Evolutionary conservation across 2,888 invertebrate genomes (phyloP), one percentile per base, ranked within the genome.

Genomic region (Dimorphilus gyrociliatus): DNA sequence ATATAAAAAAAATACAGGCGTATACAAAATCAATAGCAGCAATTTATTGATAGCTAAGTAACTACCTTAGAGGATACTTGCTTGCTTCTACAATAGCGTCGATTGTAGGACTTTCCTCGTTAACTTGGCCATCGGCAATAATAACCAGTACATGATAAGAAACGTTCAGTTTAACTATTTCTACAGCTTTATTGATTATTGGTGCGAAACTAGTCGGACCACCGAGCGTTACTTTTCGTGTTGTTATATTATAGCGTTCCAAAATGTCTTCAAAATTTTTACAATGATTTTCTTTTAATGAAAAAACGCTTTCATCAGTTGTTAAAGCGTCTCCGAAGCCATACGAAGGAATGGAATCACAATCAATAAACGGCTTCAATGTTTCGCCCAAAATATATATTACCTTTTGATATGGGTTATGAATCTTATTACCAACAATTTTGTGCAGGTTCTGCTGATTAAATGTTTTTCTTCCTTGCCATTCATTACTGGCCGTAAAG

Each of bases 401-500:
- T 4, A 56, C 58, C 39, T 54, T 59, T 38, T 60, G 68, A 42
- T 68, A 68, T 2, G 68, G 68, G 45, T 68, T 68, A 30, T 47
- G 46, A 3, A 53, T 41, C 32, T 53, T 52, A 19, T 48, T 46
- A 4, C 53, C 50, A 19, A 46, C 35, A 3, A 64, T 41, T 32
- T 55, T 50, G 43, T 67, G 57, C 17, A 68, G 48, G 29, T 59
- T 55, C 18, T 58, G 49, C 13, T 64, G 63, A 21, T 45, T 48
- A 43, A 68, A 68, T 6, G 61, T 64, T 35, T 62, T 60, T 27
- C 65, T 46, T 16, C 68, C 68, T 42, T 69, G 68, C 58, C 67
- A 69, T 41, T 68, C 68, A 44, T 68, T 68, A 39, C 63, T 63
- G 6, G 68, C 68, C 5, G 67, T 67, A 49, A 68, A 68, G 47